Conservation (phyloP, 1,140 invertebrate genomes). For the Goniozus legneri region DNA sequence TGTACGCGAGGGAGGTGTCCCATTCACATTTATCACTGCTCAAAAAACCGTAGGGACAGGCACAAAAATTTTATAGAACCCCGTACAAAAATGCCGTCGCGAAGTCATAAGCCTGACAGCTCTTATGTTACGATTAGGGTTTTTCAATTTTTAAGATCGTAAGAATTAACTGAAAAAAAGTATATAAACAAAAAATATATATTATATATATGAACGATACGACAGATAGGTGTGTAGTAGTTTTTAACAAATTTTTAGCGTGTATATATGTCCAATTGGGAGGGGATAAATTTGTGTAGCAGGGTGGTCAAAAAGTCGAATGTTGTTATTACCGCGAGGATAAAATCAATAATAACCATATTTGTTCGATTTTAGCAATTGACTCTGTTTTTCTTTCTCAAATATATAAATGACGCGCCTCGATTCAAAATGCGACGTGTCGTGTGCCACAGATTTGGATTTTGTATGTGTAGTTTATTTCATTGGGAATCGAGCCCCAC, state of each 20-base stretch:
- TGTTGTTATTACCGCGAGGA: background rate
- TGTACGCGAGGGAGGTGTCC: no score
- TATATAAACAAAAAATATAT: conserved; percentile 31
- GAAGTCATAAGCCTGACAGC: conserved; percentile 19
- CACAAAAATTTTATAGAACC: no score
- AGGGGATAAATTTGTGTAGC: conserved; percentile 8
- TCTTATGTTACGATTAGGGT: conserved; percentile 43
- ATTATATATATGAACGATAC: conserved; percentile 29
- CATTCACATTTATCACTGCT: no score
- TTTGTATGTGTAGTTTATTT: conserved; percentile 8
- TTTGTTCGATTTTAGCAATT: no score
- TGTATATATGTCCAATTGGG: conserved; percentile 52
- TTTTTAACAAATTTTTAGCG: conserved; percentile 48
- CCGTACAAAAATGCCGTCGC: no score
- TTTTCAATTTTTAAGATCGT: conserved; percentile 44
- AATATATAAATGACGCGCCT: conserved; percentile 13
- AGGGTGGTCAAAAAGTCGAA: background rate
- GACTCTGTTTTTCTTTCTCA: conserved; percentile 14
- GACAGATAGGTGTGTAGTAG: conserved; percentile 48
- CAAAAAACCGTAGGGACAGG: no score
- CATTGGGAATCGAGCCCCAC: background rate
- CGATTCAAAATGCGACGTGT: conserved; percentile 1
- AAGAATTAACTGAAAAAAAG: conserved; percentile 31
- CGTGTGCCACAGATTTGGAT: conserved; percentile 14
- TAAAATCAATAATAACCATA: no score